These are phyloP conservation scores for Ctenosaura bakeri DNA, from an alignment of 2,797 vertebrate species.

Conservation along the genomic window DNA sequence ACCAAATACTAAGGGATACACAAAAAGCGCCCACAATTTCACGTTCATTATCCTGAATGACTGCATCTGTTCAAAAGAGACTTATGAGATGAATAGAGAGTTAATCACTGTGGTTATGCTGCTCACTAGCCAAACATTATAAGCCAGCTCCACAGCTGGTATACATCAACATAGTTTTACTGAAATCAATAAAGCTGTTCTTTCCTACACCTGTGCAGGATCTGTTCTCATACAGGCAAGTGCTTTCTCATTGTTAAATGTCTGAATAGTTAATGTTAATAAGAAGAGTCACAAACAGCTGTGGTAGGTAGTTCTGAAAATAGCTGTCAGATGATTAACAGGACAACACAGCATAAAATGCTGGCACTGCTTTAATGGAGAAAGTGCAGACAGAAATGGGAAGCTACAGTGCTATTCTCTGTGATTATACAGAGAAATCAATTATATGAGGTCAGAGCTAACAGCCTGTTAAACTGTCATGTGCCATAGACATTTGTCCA, in stretches of 20 bases:
- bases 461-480: slow-evolving; percentile 5
- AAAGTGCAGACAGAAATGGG: not conserved
- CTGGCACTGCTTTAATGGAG: slow-evolving; percentile 39
- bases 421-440: slow-evolving; percentile 30
- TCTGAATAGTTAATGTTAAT: slow-evolving; percentile 51
- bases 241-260: slow-evolving; percentile 38
- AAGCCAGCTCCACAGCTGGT: slow-evolving; percentile 39
- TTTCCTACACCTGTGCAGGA: slow-evolving; percentile 41
- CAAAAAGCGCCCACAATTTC: slow-evolving; percentile 20
- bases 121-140: slow-evolving; percentile 40
- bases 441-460: slow-evolving; percentile 27
- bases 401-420: slow-evolving; percentile 25
- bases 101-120: slow-evolving; percentile 43
- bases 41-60: slow-evolving; percentile 38
- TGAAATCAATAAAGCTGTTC: slow-evolving; percentile 42
- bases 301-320: slow-evolving; percentile 50
- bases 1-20: slow-evolving; percentile 11
- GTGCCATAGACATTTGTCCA: slow-evolving; percentile 26
- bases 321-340: slow-evolving; percentile 44
- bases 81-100: slow-evolving; percentile 43
- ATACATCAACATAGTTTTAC: slow-evolving; percentile 42
- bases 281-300: slow-evolving; percentile 52
- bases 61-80: slow-evolving; percentile 43
- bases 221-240: slow-evolving; percentile 28
- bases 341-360: slow-evolving; percentile 36